These are phyloP conservation scores for Ctenosaura bakeri DNA, from an alignment of 2,797 vertebrate genomes.

Conservation along the genomic window DNA sequence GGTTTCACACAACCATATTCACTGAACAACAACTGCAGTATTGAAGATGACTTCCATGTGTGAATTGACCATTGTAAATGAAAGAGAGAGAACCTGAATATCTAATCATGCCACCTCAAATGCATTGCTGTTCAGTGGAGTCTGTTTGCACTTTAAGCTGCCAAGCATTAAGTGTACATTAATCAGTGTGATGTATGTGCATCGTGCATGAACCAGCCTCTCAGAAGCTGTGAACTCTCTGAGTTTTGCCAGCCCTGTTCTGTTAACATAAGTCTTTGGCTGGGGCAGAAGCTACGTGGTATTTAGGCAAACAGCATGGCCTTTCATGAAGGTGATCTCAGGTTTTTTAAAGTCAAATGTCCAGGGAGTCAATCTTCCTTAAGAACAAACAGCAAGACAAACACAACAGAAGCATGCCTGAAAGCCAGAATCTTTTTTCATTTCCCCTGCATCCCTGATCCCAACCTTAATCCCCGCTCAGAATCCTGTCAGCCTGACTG, in stretches of 20 bases:
- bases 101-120: conserved; percentile 15
- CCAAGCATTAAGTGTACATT: background rate
- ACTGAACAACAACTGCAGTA: background rate
- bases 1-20: conserved; percentile 17
- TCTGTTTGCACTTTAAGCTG: background rate
- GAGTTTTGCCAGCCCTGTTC: conserved; percentile 19
- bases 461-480: conserved; percentile 84
- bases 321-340: background rate
- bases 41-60: background rate
- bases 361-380: conserved; percentile 44
- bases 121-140: background rate
- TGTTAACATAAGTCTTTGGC: background rate
- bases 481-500: conserved; percentile 84
- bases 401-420: conserved; percentile 58
- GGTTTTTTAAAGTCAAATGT: conserved; percentile 36
- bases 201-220: background rate
- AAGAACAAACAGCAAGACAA: conserved; percentile 75
- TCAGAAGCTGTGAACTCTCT: conserved; percentile 29
- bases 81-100: background rate
- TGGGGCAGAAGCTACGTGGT: background rate
- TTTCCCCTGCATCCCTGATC: conserved; percentile 85
- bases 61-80: background rate
- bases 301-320: background rate
- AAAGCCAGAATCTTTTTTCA: conserved; percentile 72
- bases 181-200: background rate